phyloP scores from a whole-genome alignment of 2,888 invertebrate genomes.

The Celastrina argiolus region DNA sequence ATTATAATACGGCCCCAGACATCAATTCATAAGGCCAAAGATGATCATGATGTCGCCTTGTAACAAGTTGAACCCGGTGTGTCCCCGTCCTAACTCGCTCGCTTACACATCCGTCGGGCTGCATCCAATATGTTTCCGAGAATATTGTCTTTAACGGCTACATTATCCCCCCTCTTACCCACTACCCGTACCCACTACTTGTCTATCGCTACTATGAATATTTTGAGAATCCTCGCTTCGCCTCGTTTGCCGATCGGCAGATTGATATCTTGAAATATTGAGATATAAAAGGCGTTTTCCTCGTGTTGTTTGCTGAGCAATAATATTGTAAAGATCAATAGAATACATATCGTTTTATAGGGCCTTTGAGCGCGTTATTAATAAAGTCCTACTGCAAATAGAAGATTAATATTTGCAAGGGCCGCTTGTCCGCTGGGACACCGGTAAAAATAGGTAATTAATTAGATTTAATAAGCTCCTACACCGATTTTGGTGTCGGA shows the following conservation, averaged over 20 bases:
- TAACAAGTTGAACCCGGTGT: background rate
- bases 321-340: background rate
- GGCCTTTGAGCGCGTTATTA: background rate
- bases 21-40: background rate
- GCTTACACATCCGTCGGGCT: constrained; percentile 74
- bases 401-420: no score
- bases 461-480: no score
- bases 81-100: constrained; percentile 54
- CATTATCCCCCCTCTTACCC: constrained; percentile 66
- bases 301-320: constrained; percentile 14
- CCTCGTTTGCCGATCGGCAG: constrained; percentile 23
- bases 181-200: no score
- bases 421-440: no score
- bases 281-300: constrained; percentile 3
- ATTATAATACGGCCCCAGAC: no score
- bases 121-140: constrained; percentile 76
- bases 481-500: no score
- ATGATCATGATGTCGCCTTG: background rate
- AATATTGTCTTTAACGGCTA: constrained; percentile 77
- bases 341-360: background rate
- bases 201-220: constrained; percentile 53
- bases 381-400: no score
- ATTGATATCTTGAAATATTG: constrained; percentile 11
- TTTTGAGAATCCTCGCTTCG: constrained; percentile 43
- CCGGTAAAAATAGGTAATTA: no score